These are phyloP conservation scores for Anas acuta DNA, from an alignment of 2,797 vertebrate species.

Conservation along the genomic window DNA sequence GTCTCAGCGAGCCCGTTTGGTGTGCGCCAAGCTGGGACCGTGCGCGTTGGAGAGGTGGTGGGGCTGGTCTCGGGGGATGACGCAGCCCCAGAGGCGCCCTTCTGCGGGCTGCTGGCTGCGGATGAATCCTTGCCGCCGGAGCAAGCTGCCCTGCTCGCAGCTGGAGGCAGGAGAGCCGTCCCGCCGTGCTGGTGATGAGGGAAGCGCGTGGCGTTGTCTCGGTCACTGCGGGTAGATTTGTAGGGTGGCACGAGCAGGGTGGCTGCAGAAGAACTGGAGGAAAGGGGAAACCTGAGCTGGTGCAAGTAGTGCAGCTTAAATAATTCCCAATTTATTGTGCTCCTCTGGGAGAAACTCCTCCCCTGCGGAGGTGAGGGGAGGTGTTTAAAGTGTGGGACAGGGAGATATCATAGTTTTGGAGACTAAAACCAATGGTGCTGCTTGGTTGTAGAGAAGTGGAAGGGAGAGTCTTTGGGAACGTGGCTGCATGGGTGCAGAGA, in stretches of 20 bases:
- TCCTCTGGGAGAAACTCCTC: fast-evolving
- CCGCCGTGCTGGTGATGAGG: neutral
- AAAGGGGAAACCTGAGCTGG: too few species aligned
- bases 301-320: neutral
- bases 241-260: neutral
- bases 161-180: neutral
- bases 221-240: neutral
- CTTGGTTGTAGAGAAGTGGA: neutral
- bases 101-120: neutral
- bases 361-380: neutral
- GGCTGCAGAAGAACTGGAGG: neutral
- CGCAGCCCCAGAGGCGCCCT: fast-evolving
- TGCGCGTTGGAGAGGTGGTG: neutral
- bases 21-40: neutral
- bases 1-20: neutral
- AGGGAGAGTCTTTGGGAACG: neutral
- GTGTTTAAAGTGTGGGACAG: fast-evolving
- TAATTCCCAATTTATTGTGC: neutral
- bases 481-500: neutral
- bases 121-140: neutral
- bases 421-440: neutral
- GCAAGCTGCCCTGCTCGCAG: neutral
- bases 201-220: neutral
- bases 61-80: neutral
- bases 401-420: neutral